Conservation (phyloP, 2,888 invertebrate species). For the Ceratothoa steindachneri region DNA sequence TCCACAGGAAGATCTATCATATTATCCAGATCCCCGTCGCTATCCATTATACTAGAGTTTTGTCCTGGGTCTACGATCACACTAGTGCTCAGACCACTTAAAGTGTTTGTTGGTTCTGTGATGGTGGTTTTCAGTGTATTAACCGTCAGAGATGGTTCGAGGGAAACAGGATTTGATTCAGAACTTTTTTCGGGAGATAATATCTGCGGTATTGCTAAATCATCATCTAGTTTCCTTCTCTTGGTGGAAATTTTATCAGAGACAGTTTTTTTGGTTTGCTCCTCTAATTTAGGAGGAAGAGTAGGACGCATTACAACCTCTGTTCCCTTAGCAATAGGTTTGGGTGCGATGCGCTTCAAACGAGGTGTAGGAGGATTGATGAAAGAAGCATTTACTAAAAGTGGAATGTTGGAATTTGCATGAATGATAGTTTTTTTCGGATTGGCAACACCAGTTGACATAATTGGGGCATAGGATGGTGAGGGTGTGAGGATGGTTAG, state of each 20-base stretch:
- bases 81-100: not conserved
- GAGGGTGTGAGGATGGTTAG: constrained; percentile 35
- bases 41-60: constrained; percentile 32
- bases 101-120: not conserved
- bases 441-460: constrained; percentile 36
- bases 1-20: constrained; percentile 39
- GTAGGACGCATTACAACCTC: not conserved
- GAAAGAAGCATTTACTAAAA: constrained; percentile 26
- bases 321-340: constrained; percentile 23
- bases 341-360: constrained; percentile 37
- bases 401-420: not conserved
- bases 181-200: not conserved
- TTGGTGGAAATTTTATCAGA: not conserved
- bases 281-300: not conserved
- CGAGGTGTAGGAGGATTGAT: constrained; percentile 18
- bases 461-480: constrained; percentile 36
- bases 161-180: not conserved
- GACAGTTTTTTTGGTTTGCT: too few species aligned
- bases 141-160: not conserved
- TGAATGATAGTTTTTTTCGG: constrained; percentile 9
- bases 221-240: not conserved
- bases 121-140: not conserved
- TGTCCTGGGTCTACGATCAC: constrained; percentile 27
- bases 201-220: not conserved
- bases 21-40: constrained; percentile 32